Conservation (phyloP, 2,113 vertebrate genomes). For the Apistogramma diplotaenia region DNA sequence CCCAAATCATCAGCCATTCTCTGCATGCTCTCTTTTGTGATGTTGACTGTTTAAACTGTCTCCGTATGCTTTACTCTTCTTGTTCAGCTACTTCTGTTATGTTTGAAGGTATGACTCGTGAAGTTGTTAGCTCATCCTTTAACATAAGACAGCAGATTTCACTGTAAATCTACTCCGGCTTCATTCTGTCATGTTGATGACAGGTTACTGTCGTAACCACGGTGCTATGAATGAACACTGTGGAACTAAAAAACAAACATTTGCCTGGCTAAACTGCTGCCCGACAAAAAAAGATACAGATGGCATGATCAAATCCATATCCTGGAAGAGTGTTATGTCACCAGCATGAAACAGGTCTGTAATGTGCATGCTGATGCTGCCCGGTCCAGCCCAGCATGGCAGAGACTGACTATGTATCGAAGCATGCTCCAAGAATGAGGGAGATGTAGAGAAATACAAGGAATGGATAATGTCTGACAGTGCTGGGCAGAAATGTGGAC, state of each 20-base stretch:
- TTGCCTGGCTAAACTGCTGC: constrained; percentile 32
- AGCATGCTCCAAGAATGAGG: constrained; percentile 69
- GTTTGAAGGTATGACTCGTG: neutral
- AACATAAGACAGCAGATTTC: constrained; percentile 18
- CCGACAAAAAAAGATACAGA: constrained; percentile 34
- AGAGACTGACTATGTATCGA: constrained; percentile 42
- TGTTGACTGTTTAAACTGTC: neutral
- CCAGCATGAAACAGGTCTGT: constrained; percentile 28
- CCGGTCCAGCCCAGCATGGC: constrained; percentile 65
- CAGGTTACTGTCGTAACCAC: neutral
- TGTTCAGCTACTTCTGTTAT: constrained; percentile 1
- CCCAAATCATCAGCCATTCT: constrained; percentile 2
- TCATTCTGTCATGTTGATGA: constrained; percentile 5
- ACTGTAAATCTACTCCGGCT: neutral
- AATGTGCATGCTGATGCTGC: constrained; percentile 69
- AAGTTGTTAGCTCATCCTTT: constrained; percentile 4
- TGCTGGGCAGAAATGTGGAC: constrained; percentile 53
- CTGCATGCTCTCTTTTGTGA: constrained; percentile 40
- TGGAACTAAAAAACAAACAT: constrained; percentile 4
- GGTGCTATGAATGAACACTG: constrained; percentile 27
- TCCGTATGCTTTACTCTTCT: constrained; percentile 23
- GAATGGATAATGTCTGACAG: constrained; percentile 31
- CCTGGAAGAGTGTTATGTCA: constrained; percentile 29
- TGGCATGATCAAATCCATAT: constrained; percentile 49
- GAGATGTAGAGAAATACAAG: constrained; percentile 22